Evolutionary conservation across 1,140 invertebrate genomes (phyloP), one percentile per base, ranked within the genome.

Genomic region (Hylaeus anthracinus): DNA sequence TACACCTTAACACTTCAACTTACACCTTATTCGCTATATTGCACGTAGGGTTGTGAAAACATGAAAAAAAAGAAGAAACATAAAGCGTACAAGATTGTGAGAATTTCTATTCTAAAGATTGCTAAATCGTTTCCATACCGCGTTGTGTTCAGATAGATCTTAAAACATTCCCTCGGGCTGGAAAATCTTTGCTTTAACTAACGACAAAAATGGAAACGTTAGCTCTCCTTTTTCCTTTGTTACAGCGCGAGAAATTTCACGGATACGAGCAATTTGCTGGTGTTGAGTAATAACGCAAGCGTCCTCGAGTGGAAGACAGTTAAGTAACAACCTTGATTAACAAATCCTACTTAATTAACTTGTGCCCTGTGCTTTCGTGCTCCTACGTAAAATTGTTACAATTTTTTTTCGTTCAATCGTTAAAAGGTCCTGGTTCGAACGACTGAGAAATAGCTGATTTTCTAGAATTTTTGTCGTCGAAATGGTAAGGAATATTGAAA

Each of bases 241-340:
- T 82, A 82, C 39, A 39, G 51, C 43, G 37, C 51, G 72, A 72
- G 81, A 79, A 78, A 86, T 75, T 86, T 65, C 66, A 37, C 76
- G 84, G 84, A 86, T 86, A 70, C 82, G 72, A 86, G 81, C 74
- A 86, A 83, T 86, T 86, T 86, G 70, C 60, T 61, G 72, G 61
- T 66, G 80, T 86, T 86, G 84, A 79, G 80, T 86, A 83, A 86
- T 72, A 56, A 83, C 15, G 63, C 58, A 71, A 55, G 66, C 60
- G 75, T 86, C 84, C 76, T 86, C 86, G 83, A 53, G 61, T 76
- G 63, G 63, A 86, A 86, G 65, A 63, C 72, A 39, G 55, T 86
- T 86, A 86, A 83, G 85, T 83, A 86, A 86, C 63, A 86, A 75
- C 64, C 72, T 56, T 41, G 75, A 74, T 86, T 86, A 86, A 86